Evolutionary conservation across 2,797 vertebrate species (phyloP).

Genomic region (Thripadectes ignobilis): DNA sequence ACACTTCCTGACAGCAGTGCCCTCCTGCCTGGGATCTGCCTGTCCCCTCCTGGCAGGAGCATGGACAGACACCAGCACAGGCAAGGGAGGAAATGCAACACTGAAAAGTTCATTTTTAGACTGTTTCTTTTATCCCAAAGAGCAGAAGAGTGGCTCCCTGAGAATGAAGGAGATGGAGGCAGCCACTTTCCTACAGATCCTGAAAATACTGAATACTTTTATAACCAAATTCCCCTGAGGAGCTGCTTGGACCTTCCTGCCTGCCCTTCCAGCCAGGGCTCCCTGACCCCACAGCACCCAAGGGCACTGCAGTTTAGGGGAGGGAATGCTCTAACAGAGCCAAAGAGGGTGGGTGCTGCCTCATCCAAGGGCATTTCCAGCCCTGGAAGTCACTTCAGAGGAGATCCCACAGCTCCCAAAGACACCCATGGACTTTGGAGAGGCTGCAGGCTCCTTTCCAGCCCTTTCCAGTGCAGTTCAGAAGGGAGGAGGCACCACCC

Average conservation of each 20-base stretch:
- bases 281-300: background rate
- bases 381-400: background rate
- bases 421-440: background rate
- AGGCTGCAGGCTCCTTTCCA: background rate
- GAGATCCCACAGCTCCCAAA: background rate
- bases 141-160: background rate
- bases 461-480: background rate
- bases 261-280: background rate
- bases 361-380: background rate
- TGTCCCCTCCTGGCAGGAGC: background rate
- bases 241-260: background rate
- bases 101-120: background rate
- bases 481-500: background rate
- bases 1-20: background rate
- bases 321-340: background rate
- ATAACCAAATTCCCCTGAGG: background rate
- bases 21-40: background rate
- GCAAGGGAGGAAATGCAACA: background rate
- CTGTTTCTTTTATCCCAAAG: background rate
- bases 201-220: background rate
- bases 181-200: background rate
- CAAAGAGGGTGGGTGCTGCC: background rate
- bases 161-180: background rate
- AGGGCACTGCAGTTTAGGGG: fast-evolving
- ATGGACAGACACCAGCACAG: background rate